A percentile compares a stretch with the other conserved stretches of the same genome.
Conservation (phyloP, 2,113 vertebrate genomes). For the Epinephelus cyanopodus region DNA sequence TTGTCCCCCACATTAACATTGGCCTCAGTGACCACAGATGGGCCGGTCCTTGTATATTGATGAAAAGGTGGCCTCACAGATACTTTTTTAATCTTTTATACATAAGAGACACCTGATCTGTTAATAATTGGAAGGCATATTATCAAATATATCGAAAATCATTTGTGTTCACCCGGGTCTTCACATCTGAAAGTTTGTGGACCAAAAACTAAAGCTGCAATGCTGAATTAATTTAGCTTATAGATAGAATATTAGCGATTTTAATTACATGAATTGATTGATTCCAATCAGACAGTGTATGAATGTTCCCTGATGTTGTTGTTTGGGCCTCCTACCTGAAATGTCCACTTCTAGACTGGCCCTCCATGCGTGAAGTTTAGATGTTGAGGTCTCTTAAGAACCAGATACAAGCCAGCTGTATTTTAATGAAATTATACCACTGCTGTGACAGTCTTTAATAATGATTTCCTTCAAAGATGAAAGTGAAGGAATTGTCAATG, state of each 20-base stretch:
- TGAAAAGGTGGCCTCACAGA: conserved; percentile 22
- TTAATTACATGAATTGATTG: neutral
- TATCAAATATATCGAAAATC: neutral
- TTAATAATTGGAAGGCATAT: neutral
- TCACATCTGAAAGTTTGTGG: neutral
- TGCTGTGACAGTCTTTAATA: no score
- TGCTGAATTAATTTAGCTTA: neutral
- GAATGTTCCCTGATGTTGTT: no score
- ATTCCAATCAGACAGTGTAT: neutral
- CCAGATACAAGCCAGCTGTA: no score
- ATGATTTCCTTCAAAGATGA: no score
- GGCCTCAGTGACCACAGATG: conserved; percentile 49
- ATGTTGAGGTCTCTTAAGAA: no score
- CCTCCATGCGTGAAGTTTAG: no score
- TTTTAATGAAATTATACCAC: no score
- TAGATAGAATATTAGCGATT: neutral
- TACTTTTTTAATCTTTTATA: conserved; percentile 3
- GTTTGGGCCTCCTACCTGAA: no score
- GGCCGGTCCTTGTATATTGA: conserved; percentile 21
- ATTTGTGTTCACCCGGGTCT: neutral
- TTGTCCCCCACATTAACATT: conserved; percentile 58
- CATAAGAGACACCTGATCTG: neutral
- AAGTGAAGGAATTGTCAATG: no score
- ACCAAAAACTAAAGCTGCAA: neutral
- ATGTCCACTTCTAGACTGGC: no score